Percentiles rank a stretch among this genome's conserved stretches.
phyloP scores from a whole-genome alignment of 2,113 vertebrate genomes.

The Neoarius graeffei region DNA sequence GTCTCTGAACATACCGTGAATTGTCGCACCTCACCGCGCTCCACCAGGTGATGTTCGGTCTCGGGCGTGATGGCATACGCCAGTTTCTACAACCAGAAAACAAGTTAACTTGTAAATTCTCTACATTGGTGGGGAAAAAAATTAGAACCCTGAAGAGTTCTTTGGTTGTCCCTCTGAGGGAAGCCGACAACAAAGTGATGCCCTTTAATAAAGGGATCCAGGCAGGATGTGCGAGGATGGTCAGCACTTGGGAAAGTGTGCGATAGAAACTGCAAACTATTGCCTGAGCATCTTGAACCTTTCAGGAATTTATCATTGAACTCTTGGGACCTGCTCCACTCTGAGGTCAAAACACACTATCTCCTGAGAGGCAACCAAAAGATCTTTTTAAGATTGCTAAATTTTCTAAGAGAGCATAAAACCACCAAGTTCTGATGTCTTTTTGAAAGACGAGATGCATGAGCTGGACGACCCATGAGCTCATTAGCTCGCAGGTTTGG shows the following conservation, averaged over 20 bases:
- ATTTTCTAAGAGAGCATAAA: not conserved
- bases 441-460: too few species aligned
- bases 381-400: not conserved
- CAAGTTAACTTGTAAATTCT: not conserved
- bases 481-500: not conserved
- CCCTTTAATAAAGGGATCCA: not conserved
- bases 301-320: not conserved
- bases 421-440: not conserved
- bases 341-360: too few species aligned
- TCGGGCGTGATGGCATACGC: conserved; percentile 87
- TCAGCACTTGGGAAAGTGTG: not conserved
- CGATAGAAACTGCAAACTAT: not conserved
- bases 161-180: not conserved
- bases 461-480: too few species aligned
- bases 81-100: conserved; percentile 73
- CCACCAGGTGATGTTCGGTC: conserved; percentile 82
- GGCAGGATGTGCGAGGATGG: not conserved
- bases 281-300: not conserved
- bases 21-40: conserved; percentile 83
- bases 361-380: not conserved
- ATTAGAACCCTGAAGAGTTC: not conserved
- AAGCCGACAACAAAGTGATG: not conserved
- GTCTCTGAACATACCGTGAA: conserved; percentile 75
- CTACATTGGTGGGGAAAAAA: not conserved
- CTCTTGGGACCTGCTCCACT: not conserved